phyloP scores from a whole-genome alignment of 1,140 invertebrate genomes.

The Bombyx mandarina region DNA sequence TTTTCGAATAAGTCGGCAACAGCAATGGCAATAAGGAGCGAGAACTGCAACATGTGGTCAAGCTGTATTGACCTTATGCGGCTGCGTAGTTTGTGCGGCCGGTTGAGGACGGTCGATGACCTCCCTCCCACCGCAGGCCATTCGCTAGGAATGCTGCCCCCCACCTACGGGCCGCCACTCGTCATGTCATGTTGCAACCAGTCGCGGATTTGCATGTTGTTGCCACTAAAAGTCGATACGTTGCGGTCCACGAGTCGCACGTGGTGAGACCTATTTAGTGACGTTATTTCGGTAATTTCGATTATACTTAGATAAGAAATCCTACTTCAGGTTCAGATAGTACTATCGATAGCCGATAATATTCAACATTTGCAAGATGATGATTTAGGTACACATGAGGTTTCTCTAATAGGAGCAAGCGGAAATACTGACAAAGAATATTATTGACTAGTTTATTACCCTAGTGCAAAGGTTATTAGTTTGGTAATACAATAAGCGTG shows the following conservation, averaged over 20 bases:
- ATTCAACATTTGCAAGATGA: no score
- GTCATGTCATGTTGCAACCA: constrained; percentile 1
- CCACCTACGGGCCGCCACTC: constrained; percentile 32
- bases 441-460: no score
- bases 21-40: constrained; percentile 1
- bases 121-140: constrained; percentile 26
- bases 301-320: no score
- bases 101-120: constrained; percentile 63
- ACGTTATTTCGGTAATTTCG: no score
- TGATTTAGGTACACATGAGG: no score
- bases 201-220: not conserved
- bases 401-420: no score
- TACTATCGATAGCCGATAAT: no score
- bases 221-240: not conserved
- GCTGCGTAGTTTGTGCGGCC: constrained; percentile 54
- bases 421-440: no score
- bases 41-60: constrained; percentile 6
- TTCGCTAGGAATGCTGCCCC: constrained; percentile 44
- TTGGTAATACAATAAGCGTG: no score
- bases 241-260: not conserved
- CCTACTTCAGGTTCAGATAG: no score
- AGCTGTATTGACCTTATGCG: constrained; percentile 59
- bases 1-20: not conserved
- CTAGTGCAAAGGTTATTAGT: no score
- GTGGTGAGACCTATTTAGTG: not conserved